These are phyloP conservation scores for Holothuria glaberrima DNA, from an alignment of 35 echinoderm and acorn worm genomes.

Conservation along the genomic window DNA sequence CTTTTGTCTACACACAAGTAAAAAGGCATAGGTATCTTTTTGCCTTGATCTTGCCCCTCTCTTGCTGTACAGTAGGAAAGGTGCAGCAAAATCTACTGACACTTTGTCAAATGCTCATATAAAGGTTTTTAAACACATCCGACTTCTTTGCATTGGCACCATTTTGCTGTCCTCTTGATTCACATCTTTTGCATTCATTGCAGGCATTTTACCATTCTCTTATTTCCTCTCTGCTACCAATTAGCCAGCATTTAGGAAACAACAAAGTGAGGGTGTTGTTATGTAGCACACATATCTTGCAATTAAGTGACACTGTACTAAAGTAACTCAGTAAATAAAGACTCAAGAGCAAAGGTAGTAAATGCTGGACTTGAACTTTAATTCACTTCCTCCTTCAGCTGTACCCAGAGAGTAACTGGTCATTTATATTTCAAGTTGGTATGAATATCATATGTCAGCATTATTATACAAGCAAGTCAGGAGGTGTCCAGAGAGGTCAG, in stretches of 20 bases:
- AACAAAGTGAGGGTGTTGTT: not conserved
- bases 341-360: no score
- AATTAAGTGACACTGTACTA: no score
- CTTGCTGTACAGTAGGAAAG: constrained; percentile 21
- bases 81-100: constrained; percentile 37
- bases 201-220: not conserved
- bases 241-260: not conserved
- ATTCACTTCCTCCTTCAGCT: no score
- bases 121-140: not conserved
- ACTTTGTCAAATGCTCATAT: constrained; percentile 14
- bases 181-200: not conserved
- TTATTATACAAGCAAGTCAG: no score
- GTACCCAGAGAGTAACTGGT: no score
- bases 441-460: no score
- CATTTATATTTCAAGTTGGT: no score
- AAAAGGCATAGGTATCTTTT: constrained; percentile 49
- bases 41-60: not conserved
- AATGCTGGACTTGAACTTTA: no score
- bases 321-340: no score
- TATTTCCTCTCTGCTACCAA: not conserved
- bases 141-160: constrained; percentile 16
- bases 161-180: constrained; percentile 35
- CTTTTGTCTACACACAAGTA: constrained; percentile 21
- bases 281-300: no score
- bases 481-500: no score